phyloP scores from a whole-genome alignment of 2,797 vertebrate species.

The Cossypha caffra region DNA sequence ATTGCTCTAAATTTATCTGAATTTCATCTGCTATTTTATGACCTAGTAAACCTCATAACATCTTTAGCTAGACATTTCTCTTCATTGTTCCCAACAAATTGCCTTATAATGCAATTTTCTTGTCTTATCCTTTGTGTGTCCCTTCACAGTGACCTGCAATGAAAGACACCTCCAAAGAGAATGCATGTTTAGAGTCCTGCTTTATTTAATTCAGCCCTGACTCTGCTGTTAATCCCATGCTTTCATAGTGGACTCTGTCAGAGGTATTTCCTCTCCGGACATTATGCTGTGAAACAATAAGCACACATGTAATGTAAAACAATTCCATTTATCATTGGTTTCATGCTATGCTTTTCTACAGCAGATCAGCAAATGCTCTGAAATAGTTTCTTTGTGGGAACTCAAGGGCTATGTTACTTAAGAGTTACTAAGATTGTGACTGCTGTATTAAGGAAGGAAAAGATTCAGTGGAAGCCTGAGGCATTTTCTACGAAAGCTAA shows the following conservation, averaged over 20 bases:
- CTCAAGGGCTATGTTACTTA: background rate
- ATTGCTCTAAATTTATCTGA: background rate
- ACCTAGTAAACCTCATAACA: background rate
- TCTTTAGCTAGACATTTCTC: background rate
- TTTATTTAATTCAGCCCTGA: background rate
- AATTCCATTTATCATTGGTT: background rate
- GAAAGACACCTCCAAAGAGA: background rate
- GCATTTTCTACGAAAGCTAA: slow-evolving; percentile 39
- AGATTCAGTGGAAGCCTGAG: background rate
- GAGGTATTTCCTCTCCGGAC: background rate
- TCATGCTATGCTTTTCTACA: background rate
- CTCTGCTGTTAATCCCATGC: background rate
- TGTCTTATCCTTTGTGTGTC: background rate
- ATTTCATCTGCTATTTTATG: background rate
- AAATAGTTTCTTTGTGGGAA: slow-evolving; percentile 33
- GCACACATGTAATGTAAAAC: background rate
- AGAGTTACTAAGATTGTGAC: background rate
- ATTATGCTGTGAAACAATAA: background rate
- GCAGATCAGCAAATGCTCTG: background rate
- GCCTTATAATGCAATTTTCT: background rate
- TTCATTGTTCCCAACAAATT: background rate
- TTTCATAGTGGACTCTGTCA: background rate
- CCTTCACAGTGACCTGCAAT: background rate
- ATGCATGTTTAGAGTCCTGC: background rate
- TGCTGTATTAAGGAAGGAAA: slow-evolving; percentile 42